Conservation (phyloP, 2,888 invertebrate genomes). For the Cheilosia variabilis region DNA sequence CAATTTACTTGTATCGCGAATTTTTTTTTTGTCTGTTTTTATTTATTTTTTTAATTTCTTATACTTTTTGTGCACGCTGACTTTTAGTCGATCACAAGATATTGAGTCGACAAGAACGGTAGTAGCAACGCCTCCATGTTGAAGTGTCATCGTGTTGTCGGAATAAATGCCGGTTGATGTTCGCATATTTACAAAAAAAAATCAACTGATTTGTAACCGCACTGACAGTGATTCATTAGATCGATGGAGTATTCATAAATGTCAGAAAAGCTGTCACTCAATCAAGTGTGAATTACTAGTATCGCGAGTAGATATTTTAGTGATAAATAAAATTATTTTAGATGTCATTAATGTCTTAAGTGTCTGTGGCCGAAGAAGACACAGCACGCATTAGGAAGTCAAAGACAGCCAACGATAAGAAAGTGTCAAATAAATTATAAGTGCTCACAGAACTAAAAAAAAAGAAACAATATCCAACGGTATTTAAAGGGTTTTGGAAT, state of each 20-base stretch:
- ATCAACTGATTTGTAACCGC: conserved; percentile 7
- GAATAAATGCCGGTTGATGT: conserved; percentile 22
- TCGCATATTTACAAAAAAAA: conserved; percentile 3
- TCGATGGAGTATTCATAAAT: conserved; percentile 26
- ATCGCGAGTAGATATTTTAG: conserved; percentile 13
- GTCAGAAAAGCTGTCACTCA: conserved; percentile 55
- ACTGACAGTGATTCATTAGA: conserved; percentile 48
- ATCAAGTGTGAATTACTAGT: conserved; percentile 33
- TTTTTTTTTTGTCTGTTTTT: conserved; percentile 36
- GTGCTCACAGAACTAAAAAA: conserved; percentile 13
- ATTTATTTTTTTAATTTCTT: conserved; percentile 34
- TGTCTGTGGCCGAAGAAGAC: conserved; percentile 21
- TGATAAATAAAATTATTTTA: conserved; percentile 23
- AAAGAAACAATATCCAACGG: neutral
- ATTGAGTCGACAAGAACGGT: conserved; percentile 62
- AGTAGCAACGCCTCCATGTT: conserved; percentile 19
- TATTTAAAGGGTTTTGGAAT: neutral
- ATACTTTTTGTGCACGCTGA: conserved; percentile 43
- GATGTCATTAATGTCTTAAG: conserved; percentile 41
- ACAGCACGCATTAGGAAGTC: conserved; percentile 22
- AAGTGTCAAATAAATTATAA: conserved; percentile 53
- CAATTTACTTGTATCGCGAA: conserved; percentile 72
- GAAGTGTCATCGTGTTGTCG: conserved; percentile 18
- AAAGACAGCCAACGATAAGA: conserved; percentile 46
- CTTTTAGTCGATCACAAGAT: conserved; percentile 68